These are phyloP conservation scores for Elachura formosa DNA, from an alignment of 2,113 vertebrate species.

Conservation along the genomic window DNA sequence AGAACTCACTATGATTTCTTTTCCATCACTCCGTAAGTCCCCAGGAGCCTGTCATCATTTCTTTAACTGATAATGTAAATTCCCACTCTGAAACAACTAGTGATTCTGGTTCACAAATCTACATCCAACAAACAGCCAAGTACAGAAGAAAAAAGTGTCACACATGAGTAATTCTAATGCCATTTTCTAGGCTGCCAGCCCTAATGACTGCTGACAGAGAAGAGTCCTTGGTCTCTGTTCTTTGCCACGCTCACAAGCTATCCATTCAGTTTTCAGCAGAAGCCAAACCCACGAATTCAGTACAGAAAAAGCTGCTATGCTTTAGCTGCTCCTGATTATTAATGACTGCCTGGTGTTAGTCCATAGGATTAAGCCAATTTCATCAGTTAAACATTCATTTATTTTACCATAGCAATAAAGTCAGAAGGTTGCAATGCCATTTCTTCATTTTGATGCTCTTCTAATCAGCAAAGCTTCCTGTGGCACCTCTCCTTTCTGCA, in stretches of 20 bases:
- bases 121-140: not conserved
- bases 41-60: not conserved
- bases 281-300: not conserved
- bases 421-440: not conserved
- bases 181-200: not conserved
- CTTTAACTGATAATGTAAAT: not conserved
- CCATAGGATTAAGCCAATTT: not conserved
- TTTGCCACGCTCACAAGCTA: not conserved
- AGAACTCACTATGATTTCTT: not conserved
- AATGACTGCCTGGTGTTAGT: not conserved
- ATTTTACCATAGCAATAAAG: not conserved
- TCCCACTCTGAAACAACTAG: not conserved
- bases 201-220: not conserved
- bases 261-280: not conserved
- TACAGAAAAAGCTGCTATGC: not conserved
- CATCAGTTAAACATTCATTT: not conserved
- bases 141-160: not conserved
- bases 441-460: not conserved
- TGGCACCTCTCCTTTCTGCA: not conserved
- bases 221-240: not conserved
- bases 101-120: not conserved
- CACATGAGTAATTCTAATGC: not conserved
- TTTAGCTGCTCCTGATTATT: not conserved
- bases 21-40: not conserved
- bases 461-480: not conserved